Base-by-base conservation (phyloP, 2,888 invertebrate genomes). In the Drosophila suboccidentalis region DNA sequence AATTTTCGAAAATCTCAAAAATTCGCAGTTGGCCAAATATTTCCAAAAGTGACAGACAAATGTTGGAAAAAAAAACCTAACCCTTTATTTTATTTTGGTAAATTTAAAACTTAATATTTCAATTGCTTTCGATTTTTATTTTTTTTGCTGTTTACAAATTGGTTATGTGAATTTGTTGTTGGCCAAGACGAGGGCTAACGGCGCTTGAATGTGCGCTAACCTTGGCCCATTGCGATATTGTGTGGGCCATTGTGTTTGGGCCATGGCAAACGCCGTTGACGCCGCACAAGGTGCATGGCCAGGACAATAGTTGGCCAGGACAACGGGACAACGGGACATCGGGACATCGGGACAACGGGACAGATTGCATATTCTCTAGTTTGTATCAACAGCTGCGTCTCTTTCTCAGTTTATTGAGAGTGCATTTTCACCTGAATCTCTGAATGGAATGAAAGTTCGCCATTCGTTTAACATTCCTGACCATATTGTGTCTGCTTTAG, bases 211-310 rank as follows among this genome's bases (percentile, higher is more conserved):
- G 55, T 62, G 65, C 70, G 46, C 50, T 59, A 64, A 67, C 80
- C 77, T 79, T 75, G 77, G 66, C 22, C 75, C 55, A 61, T 63
- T 60, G 43, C 70, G 15, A 58, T 47, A 22, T 66, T 66, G 65
- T 38, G 47, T 75, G 55, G 80, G 34, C 62, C 57, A 67, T 77
- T 78, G 79, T 78, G 75, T 76, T 78, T 29, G 29, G 29, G 29
- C 29, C 29, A 26, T 55, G 69, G 70, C 65, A 76, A 76, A 76
- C 76, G 76, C 76, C 76, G 77, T 58, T 77, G 71, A 77, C 77
- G 76, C 76, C 75, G 55, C 53, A 71, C 63, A 71, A 70, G 70
- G 51, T 64, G 71, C 60, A 58, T 26, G 17, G 39, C 39, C 43
- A 15, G 47, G 34, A 75, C 70, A 69, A 68, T 57, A 26, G 75